Evolutionary conservation across 35 echinoderm and acorn worm genomes (phyloP).

Genomic region (Apostichopus californicus): DNA sequence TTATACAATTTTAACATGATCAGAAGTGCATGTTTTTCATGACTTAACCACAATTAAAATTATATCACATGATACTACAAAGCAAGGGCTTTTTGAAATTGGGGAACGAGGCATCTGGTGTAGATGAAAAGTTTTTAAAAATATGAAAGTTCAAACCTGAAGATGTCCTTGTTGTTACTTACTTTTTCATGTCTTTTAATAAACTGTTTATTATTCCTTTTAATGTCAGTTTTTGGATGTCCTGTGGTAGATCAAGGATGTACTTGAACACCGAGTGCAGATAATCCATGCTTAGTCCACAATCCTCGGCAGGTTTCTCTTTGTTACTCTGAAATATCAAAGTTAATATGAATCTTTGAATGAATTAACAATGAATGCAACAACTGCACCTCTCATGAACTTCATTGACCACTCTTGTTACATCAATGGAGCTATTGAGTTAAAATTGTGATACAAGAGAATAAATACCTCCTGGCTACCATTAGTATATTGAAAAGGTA

Average conservation of each 20-base stretch:
- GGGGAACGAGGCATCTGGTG: neutral
- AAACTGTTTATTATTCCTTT: constrained; percentile 96
- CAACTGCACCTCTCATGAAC: too few species aligned
- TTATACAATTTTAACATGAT: too few species aligned
- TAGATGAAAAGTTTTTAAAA: neutral
- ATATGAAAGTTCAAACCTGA: neutral
- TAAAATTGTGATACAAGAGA: too few species aligned
- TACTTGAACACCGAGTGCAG: constrained; percentile 64
- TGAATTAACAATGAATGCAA: too few species aligned
- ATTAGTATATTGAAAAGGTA: too few species aligned
- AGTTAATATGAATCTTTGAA: too few species aligned
- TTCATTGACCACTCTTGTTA: too few species aligned
- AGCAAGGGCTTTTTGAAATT: neutral
- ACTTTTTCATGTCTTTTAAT: constrained; percentile 97
- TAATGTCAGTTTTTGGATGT: constrained; percentile 76
- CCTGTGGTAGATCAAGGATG: constrained; percentile 68
- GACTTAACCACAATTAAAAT: neutral
- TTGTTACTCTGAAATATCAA: constrained; percentile 61
- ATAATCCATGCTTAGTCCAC: constrained; percentile 72
- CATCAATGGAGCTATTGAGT: too few species aligned
- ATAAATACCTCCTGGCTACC: too few species aligned
- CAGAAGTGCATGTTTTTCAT: neutral
- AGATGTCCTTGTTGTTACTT: constrained; percentile 7
- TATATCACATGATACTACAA: neutral
- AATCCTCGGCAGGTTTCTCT: constrained; percentile 80